phyloP scores from a whole-genome alignment of 2,797 vertebrate species.

The Agapornis canus region DNA sequence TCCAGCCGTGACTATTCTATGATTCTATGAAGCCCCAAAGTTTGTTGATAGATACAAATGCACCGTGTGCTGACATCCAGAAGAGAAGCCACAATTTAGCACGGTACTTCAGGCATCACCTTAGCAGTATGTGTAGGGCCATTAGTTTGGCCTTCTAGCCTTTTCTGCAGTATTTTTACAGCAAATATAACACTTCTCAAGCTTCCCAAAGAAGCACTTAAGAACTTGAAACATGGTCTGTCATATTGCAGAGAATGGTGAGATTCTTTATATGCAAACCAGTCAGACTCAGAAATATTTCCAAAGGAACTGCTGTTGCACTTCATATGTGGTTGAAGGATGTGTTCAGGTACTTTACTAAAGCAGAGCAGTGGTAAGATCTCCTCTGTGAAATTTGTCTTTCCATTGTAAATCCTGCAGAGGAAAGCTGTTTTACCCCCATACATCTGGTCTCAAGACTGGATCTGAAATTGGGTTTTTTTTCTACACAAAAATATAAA shows the following conservation, averaged over 20 bases:
- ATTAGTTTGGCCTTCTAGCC: neutral
- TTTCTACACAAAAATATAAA: neutral
- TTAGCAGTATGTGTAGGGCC: accelerated
- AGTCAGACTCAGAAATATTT: neutral
- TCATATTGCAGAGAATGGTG: neutral
- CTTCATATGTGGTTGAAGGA: neutral
- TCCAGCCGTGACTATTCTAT: too few species aligned
- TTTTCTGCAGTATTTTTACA: neutral
- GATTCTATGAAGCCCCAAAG: neutral
- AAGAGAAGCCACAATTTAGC: neutral
- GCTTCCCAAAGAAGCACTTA: neutral
- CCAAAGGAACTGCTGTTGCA: neutral
- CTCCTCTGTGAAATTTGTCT: neutral
- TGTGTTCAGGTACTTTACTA: neutral
- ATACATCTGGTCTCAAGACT: neutral
- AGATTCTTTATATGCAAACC: neutral
- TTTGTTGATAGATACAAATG: neutral
- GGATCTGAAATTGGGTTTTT: neutral
- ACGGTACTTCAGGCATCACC: neutral
- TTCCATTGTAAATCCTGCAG: neutral
- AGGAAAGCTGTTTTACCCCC: neutral
- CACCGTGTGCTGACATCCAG: accelerated
- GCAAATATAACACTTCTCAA: neutral
- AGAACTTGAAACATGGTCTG: neutral
- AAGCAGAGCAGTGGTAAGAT: neutral